These are phyloP conservation scores for Teinopalpus imperialis DNA, from an alignment of 2,888 invertebrate species.

Conservation along the genomic window DNA sequence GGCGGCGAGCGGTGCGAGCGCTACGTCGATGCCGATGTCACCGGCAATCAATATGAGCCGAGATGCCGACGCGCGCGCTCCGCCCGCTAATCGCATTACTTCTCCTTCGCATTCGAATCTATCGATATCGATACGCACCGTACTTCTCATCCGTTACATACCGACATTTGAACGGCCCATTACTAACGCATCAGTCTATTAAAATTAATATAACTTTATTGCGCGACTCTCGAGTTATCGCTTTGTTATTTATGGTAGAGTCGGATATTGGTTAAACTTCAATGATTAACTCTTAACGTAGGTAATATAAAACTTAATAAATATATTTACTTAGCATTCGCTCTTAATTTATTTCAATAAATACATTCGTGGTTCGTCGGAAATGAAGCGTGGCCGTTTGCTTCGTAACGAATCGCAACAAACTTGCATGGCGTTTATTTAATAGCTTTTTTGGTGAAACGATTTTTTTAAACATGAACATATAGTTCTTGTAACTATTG, in stretches of 20 bases:
- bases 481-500: no score
- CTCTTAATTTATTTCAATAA: background rate
- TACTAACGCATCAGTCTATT: constrained; percentile 8
- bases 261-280: background rate
- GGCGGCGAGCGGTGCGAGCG: constrained; percentile 73
- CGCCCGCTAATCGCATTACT: constrained; percentile 26
- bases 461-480: no score
- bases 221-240: background rate
- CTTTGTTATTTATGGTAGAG: background rate
- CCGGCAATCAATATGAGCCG: constrained; percentile 84
- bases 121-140: constrained; percentile 12
- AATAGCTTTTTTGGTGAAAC: no score
- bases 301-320: background rate
- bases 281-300: constrained; percentile 6
- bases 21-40: constrained; percentile 84
- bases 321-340: constrained; percentile 4
- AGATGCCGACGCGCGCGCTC: constrained; percentile 46
- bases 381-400: no score
- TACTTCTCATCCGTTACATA: background rate
- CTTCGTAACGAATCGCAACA: no score
- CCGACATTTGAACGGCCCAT: background rate
- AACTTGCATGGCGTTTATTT: no score
- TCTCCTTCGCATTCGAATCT: constrained; percentile 23
- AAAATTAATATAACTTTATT: constrained; percentile 9
- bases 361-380: no score